Conservation (phyloP, 2,888 invertebrate genomes). For the Tridacna gigas region DNA sequence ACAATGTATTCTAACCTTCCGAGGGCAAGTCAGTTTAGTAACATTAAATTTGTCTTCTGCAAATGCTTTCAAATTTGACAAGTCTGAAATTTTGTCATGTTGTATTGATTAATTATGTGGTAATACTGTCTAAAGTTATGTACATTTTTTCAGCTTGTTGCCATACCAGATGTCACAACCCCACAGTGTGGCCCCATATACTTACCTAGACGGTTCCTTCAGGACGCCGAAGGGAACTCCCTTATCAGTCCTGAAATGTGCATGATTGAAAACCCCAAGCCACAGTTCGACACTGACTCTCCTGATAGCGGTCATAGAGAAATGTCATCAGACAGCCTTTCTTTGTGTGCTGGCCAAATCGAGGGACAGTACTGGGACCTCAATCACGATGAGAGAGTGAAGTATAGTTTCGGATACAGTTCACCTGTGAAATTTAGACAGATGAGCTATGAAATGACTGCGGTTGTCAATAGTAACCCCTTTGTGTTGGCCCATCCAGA, state of each 20-base stretch:
- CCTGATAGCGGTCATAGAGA: slow-evolving; percentile 84
- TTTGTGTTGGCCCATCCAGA: slow-evolving; percentile 65
- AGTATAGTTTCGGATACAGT: slow-evolving; percentile 65
- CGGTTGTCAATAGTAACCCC: slow-evolving; percentile 71
- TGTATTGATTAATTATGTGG: neutral
- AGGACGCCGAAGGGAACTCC: slow-evolving; percentile 43
- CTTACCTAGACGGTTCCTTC: slow-evolving; percentile 70
- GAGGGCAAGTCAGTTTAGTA: too few species aligned
- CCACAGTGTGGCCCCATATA: slow-evolving; percentile 80
- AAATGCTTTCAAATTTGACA: neutral
- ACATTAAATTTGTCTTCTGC: neutral
- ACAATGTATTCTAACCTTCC: neutral
- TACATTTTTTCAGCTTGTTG: slow-evolving; percentile 72
- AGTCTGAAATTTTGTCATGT: neutral
- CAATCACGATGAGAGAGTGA: slow-evolving; percentile 58
- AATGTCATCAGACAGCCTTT: slow-evolving; percentile 82
- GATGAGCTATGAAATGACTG: slow-evolving; percentile 64
- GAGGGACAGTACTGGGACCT: slow-evolving; percentile 74
- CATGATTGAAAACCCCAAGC: slow-evolving; percentile 73
- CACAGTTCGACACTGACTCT: slow-evolving; percentile 80
- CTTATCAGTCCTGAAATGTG: slow-evolving; percentile 42
- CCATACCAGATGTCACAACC: slow-evolving; percentile 80
- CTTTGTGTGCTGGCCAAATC: slow-evolving; percentile 65
- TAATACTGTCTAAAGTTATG: neutral
- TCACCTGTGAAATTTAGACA: slow-evolving; percentile 64